Evolutionary conservation across 2,888 invertebrate genomes (phyloP).

Genomic region (Nephrotoma flavescens): DNA sequence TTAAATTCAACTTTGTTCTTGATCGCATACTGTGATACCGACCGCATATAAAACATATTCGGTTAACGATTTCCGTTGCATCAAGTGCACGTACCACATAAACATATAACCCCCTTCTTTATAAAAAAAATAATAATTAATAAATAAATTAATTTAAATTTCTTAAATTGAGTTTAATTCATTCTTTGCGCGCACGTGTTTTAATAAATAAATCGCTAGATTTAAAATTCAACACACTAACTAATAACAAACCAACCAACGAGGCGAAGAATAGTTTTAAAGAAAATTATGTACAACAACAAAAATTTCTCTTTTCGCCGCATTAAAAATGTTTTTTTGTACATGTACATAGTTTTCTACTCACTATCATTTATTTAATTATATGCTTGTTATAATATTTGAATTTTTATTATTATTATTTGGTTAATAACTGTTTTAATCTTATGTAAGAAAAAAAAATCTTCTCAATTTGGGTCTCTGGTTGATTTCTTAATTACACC

Average conservation of each 20-base stretch:
- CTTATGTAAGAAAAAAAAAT: neutral
- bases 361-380: neutral
- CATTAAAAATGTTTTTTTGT: neutral
- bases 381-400: neutral
- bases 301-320: neutral
- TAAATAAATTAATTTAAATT: neutral
- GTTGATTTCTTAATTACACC: neutral
- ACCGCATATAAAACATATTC: neutral
- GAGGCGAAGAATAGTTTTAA: neutral
- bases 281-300: neutral
- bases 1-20: no score
- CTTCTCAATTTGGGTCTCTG: neutral
- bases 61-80: neutral
- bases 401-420: neutral
- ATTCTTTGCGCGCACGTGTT: neutral
- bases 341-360: neutral
- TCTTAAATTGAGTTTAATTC: neutral
- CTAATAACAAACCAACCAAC: neutral
- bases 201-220: neutral
- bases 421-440: neutral
- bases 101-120: neutral
- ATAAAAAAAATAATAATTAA: neutral
- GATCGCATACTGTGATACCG: neutral
- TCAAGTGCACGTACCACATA: neutral
- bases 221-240: neutral